These are phyloP conservation scores for Copidosoma floridanum DNA, from an alignment of 1,140 invertebrate species.

Conservation along the genomic window DNA sequence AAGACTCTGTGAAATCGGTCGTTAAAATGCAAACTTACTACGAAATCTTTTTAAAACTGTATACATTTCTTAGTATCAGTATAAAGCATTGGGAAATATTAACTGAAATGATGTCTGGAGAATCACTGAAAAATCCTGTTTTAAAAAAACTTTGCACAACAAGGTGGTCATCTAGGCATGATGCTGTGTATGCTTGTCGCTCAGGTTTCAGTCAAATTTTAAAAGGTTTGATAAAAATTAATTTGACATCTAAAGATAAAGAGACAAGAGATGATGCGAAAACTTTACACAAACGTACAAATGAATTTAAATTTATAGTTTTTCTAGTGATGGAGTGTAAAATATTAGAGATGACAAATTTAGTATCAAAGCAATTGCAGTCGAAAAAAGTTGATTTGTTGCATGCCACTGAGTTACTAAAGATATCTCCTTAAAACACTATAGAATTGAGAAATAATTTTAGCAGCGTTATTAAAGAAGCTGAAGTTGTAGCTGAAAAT, in stretches of 20 bases:
- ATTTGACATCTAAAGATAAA: neutral
- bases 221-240: neutral
- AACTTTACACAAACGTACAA: neutral
- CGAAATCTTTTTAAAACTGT: conserved; percentile 28
- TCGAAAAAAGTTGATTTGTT: neutral
- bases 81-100: conserved; percentile 33
- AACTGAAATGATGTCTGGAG: neutral
- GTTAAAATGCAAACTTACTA: conserved; percentile 28
- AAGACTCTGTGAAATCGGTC: conserved; percentile 34
- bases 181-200: neutral
- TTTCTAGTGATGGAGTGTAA: no score
- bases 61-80: conserved; percentile 35
- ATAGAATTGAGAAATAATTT: no score
- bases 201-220: neutral
- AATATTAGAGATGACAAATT: no score
- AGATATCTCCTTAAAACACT: no score
- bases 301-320: no score
- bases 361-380: neutral
- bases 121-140: neutral
- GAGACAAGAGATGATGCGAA: neutral
- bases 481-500: no score
- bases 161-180: neutral
- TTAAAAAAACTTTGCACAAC: neutral
- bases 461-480: no score
- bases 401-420: neutral